These are phyloP conservation scores for Mionectes macconnelli DNA, from an alignment of 2,113 vertebrate genomes.

Conservation along the genomic window DNA sequence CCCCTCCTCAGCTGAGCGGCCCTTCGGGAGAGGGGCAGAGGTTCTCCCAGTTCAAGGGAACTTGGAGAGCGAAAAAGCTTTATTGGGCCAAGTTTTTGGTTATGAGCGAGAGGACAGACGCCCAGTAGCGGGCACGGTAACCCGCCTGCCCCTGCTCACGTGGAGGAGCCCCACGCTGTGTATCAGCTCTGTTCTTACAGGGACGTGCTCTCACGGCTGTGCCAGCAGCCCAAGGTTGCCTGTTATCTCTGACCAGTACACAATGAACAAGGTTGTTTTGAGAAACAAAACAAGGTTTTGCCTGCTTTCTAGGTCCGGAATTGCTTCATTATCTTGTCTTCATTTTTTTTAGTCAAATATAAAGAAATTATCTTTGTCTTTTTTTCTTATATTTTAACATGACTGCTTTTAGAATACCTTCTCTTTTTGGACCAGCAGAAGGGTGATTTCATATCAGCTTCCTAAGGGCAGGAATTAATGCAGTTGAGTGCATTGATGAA, in stretches of 20 bases:
- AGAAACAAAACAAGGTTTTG: neutral
- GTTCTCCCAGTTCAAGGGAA: neutral
- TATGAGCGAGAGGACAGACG: neutral
- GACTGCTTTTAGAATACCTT: neutral
- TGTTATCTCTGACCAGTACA: neutral
- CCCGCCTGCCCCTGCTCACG: accelerated
- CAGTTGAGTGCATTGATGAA: neutral
- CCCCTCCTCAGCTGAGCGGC: accelerated
- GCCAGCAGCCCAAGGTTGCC: neutral
- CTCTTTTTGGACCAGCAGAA: neutral
- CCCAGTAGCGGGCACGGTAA: neutral
- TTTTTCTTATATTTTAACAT: neutral
- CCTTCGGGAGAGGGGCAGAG: neutral
- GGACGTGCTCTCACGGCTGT: accelerated
- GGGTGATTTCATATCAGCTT: neutral
- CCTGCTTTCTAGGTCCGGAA: neutral
- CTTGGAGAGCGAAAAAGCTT: neutral
- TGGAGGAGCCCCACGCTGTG: accelerated
- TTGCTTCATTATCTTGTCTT: neutral
- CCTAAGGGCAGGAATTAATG: neutral
- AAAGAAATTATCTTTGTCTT: neutral
- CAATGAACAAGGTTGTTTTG: neutral
- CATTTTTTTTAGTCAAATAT: neutral
- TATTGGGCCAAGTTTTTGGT: neutral
- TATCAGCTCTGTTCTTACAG: neutral